Base-by-base conservation (phyloP, 1,140 invertebrate genomes). In the Megalonaias nervosa region DNA sequence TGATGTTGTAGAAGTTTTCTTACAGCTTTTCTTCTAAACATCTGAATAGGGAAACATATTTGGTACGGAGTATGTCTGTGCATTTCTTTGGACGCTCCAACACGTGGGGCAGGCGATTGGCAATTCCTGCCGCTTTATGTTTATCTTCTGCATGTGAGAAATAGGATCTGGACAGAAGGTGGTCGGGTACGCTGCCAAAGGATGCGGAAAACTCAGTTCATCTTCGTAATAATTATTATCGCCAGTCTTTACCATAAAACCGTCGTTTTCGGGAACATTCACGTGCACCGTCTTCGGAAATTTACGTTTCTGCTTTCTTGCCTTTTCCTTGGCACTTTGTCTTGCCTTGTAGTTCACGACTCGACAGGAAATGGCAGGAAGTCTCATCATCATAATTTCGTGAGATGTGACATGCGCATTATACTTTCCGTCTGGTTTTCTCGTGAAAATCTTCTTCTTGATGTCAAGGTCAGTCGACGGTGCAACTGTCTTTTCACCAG, bases 31-130 rank as follows among this genome's bases (percentile, higher is more conserved):
- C 2, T 48, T 48, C 6, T 48, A 48, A 4, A 48, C 9, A 11
- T 48, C 38, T 48, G 38, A 48, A 11, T 48, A 48, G 38, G 38
- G 6, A 48, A 48, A 48, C 38, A 48, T 6, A 48, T 11, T 48
- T 48, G 38, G 38, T 11, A 48, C 11, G 38, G 38, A 48, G 38
- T 11, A 16, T 14, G 31, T 19, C 62, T 31, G 21, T 21, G 57
- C n/a, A 21, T 72, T 72, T 62, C 71, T 72, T 21, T 61, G 71
- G 16, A 72, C 38, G 60, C 71, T 72, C 71, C 71, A 72, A 48
- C 71, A 72, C n/a, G 71, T 72, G 16, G 71, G 71, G n/a, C 71
- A 72, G 23, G 60, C 71, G 9, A 72, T 19, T 21, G 71, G 71
- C n/a, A 72, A 48, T 59, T 61, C 71, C 23, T 72, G 71, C 56